Evolutionary conservation across 2,888 invertebrate genomes (phyloP).

Genomic region (Phyllotreta cruciferae): DNA sequence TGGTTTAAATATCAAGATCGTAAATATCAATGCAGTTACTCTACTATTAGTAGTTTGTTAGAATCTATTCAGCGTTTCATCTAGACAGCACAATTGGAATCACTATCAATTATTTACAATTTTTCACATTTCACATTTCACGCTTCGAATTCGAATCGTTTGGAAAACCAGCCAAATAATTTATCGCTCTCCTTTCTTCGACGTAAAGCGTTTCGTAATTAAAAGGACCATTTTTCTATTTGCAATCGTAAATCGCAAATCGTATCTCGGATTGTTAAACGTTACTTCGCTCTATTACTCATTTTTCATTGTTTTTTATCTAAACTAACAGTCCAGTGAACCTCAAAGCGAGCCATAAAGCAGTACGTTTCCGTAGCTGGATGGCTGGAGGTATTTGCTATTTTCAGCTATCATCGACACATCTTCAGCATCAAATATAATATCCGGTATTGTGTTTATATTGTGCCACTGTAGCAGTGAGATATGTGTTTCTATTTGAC

Average conservation of each 20-base stretch:
- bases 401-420: slow-evolving; percentile 29
- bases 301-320: neutral
- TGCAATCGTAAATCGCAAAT: too few species aligned
- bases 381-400: slow-evolving; percentile 22
- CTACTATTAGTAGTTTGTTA: slow-evolving; percentile 8
- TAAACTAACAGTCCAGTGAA: slow-evolving; percentile 22
- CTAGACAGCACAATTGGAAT: slow-evolving; percentile 13
- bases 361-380: slow-evolving; percentile 16
- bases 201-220: too few species aligned
- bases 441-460: slow-evolving; percentile 27
- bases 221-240: too few species aligned
- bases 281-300: too few species aligned
- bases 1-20: slow-evolving; percentile 11
- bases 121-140: neutral
- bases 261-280: too few species aligned
- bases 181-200: too few species aligned
- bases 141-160: too few species aligned
- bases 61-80: slow-evolving; percentile 14
- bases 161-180: too few species aligned
- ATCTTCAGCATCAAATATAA: slow-evolving; percentile 26
- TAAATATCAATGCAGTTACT: slow-evolving; percentile 10
- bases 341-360: slow-evolving; percentile 18
- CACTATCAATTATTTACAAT: slow-evolving; percentile 3
- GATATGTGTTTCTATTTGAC: slow-evolving; percentile 21
- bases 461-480: slow-evolving; percentile 17